Conservation (phyloP, 1,140 invertebrate genomes). For the Psix sp. region DNA sequence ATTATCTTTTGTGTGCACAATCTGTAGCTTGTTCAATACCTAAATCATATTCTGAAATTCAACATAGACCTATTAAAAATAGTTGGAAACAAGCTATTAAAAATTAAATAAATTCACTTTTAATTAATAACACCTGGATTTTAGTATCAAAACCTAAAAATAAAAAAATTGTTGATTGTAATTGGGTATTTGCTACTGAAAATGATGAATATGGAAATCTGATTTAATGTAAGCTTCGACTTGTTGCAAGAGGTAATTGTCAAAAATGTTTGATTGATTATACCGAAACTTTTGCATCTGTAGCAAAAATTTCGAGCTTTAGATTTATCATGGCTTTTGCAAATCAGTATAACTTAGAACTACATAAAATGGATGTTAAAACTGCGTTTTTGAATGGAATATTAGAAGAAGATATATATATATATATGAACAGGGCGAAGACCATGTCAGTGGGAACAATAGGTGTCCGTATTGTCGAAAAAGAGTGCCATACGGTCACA, state of each 20-base stretch:
- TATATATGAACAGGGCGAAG: too few species aligned
- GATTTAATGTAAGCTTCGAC: slow-evolving; percentile 68
- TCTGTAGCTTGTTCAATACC: too few species aligned
- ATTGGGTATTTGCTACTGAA: slow-evolving; percentile 23
- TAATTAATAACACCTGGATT: slow-evolving; percentile 12
- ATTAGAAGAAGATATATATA: too few species aligned
- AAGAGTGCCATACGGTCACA: too few species aligned
- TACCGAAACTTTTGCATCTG: slow-evolving; percentile 37
- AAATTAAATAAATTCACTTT: not conserved
- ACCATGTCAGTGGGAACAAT: too few species aligned
- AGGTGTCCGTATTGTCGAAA: too few species aligned
- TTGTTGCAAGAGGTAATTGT: slow-evolving; percentile 71
- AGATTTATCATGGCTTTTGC: slow-evolving; percentile 70
- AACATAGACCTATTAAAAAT: too few species aligned
- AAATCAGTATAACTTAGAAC: slow-evolving; percentile 70
- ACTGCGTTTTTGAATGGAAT: slow-evolving; percentile 68
- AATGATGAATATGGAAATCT: slow-evolving; percentile 60
- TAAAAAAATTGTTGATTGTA: not conserved
- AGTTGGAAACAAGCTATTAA: too few species aligned
- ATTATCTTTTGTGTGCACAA: not conserved
- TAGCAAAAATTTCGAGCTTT: slow-evolving; percentile 48
- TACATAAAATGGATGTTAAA: slow-evolving; percentile 67
- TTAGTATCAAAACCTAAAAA: too few species aligned
- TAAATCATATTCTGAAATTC: too few species aligned
- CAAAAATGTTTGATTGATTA: slow-evolving; percentile 70